These are phyloP conservation scores for Camponotus fellah DNA, from an alignment of 2,888 invertebrate species.

Conservation along the genomic window DNA sequence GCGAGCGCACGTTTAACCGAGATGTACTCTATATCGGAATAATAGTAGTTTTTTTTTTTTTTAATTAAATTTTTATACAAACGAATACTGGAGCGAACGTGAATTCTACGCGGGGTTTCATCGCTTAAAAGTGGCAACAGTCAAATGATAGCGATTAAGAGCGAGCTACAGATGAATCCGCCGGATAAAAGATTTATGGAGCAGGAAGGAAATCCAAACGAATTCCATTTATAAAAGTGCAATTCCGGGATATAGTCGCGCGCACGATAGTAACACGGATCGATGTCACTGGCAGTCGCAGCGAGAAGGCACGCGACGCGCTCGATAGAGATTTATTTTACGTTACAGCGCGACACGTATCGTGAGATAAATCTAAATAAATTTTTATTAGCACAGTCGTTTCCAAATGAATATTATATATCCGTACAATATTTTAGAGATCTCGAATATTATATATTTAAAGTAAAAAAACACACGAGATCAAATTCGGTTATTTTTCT, in stretches of 20 bases:
- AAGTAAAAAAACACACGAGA: neutral
- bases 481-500: neutral
- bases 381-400: neutral
- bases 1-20: slow-evolving; percentile 25
- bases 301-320: slow-evolving; percentile 53
- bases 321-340: slow-evolving; percentile 52
- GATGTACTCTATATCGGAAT: slow-evolving; percentile 24
- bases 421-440: neutral
- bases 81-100: neutral
- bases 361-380: slow-evolving; percentile 29
- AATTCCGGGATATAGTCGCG: slow-evolving; percentile 68
- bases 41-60: slow-evolving; percentile 37
- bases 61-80: slow-evolving; percentile 8
- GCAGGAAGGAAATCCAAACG: slow-evolving; percentile 57
- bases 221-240: slow-evolving; percentile 78
- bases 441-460: neutral
- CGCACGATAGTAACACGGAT: slow-evolving; percentile 71
- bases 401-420: slow-evolving; percentile 16
- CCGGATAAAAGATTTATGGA: slow-evolving; percentile 29
- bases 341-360: slow-evolving; percentile 11
- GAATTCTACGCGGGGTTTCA: neutral
- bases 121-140: neutral
- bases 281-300: slow-evolving; percentile 62
- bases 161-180: slow-evolving; percentile 4
- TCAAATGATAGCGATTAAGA: neutral